A percentile compares a stretch with the other conserved stretches of the same genome.
Evolutionary conservation across 2,797 vertebrate species (phyloP).

Genomic region (Tiaroga cobitis): DNA sequence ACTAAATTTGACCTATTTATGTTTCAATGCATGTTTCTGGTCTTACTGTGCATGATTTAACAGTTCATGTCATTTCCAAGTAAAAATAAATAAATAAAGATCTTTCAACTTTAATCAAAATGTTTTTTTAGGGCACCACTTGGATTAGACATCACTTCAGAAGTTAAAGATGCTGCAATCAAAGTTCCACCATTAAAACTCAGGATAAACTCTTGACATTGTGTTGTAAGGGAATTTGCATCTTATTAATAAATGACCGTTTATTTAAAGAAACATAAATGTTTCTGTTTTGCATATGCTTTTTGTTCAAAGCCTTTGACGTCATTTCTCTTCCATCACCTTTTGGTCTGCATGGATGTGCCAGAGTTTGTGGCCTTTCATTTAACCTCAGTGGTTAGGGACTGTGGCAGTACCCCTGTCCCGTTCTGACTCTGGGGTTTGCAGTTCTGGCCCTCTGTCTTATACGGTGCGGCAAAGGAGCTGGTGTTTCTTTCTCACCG

Average conservation of each 20-base stretch:
- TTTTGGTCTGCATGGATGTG: neutral
- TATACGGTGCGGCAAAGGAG: conserved; percentile 1
- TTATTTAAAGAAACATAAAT: neutral
- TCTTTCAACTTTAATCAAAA: neutral
- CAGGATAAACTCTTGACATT: conserved; percentile 64
- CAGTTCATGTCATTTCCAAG: neutral
- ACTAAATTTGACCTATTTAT: neutral
- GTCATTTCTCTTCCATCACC: neutral
- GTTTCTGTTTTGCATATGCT: conserved; percentile 1
- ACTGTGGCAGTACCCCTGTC: neutral
- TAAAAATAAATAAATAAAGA: neutral
- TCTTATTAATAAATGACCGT: neutral
- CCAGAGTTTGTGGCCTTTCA: neutral
- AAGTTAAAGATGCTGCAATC: conserved; percentile 86
- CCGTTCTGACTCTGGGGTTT: conserved; percentile 1
- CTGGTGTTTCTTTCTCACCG: conserved; percentile 24
- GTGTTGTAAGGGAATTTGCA: neutral
- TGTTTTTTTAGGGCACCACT: conserved; percentile 82
- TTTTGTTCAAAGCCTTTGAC: neutral
- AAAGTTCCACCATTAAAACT: conserved; percentile 80
- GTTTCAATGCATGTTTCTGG: neutral
- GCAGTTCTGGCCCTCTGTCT: conserved; percentile 35
- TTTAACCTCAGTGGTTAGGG: neutral
- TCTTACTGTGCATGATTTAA: neutral
- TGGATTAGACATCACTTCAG: conserved; percentile 86